Evolutionary conservation across 1,140 invertebrate species (phyloP), one percentile per base, ranked within the genome.

Genomic region (Araneus ventricosus): DNA sequence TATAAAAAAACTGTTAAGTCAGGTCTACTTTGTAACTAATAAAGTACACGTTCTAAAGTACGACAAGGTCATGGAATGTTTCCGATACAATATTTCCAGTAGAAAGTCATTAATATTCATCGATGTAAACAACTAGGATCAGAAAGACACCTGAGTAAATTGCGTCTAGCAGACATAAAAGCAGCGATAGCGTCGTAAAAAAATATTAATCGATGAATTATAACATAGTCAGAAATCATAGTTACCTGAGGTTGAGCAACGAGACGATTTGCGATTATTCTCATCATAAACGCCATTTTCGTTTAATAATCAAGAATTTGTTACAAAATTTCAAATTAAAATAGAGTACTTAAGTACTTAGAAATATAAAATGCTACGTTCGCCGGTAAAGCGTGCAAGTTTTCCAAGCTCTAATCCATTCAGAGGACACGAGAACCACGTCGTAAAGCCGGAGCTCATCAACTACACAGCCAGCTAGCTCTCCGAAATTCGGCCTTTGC

Each of bases 171-270:
- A 75, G 10, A 17, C 4, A 75, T 52, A 52, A 45, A 84, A 84
- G 14, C 0, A 27, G 17, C 45, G 39, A 45, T 27, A 3, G n/a
- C 14, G 10, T 34, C 70, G 20, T 75, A 75, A 75, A 75, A 75
- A 75, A 75, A 75, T 37, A 57, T 45, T 34, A 52, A 84, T 27
- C 41, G 24, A n/a, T 52, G 41, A 84, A 37, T 37, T 52, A 14
- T 45, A 45, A 45, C 37, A 52, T 45, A 84, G 82, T 45, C 27
- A 8, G 70, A 88, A 75, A 85, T 34, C 17, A 87, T 80, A 93
- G 61, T 94, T 94, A 94, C 93, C 93, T 94, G 93, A 34, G 93
- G 52, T 85, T 94, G 93, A 57, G 70, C 70, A 17, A 93, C 8
- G 41, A 94, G 30, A 17, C 92, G 84, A 80, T 70, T 90, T 34